Evolutionary conservation across 2,888 invertebrate genomes (phyloP).

Genomic region (Ecdyonurus torrentis): DNA sequence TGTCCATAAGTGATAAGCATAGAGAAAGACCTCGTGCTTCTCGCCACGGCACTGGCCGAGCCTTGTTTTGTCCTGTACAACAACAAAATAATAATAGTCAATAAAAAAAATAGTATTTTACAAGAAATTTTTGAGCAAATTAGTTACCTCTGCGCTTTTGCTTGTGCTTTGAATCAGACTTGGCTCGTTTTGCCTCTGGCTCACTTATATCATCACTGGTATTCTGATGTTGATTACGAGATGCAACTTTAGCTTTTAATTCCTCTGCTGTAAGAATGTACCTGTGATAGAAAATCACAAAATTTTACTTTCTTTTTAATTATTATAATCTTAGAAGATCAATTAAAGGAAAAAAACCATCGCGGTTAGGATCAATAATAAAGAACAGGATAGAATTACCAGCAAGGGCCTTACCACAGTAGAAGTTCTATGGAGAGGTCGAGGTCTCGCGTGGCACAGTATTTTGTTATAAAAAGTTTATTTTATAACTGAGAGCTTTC

Average conservation of each 20-base stretch:
- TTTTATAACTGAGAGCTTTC: too few relatives aligned
- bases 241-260: not conserved
- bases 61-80: constrained; percentile 55
- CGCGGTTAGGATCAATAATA: too few relatives aligned
- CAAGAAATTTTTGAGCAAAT: not conserved
- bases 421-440: too few relatives aligned
- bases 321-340: too few relatives aligned
- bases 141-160: not conserved
- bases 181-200: not conserved
- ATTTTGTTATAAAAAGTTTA: too few relatives aligned
- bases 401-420: too few relatives aligned
- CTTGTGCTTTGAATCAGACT: not conserved
- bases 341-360: too few relatives aligned
- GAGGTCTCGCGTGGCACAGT: too few relatives aligned
- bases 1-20: constrained; percentile 47
- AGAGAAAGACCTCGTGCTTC: constrained; percentile 41
- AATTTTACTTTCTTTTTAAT: too few relatives aligned
- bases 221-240: not conserved
- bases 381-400: too few relatives aligned
- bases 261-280: not conserved
- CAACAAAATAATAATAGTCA: too few relatives aligned
- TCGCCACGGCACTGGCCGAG: constrained; percentile 51
- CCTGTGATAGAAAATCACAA: too few relatives aligned
- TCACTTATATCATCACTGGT: not conserved
- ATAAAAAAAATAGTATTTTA: not conserved